Base-by-base conservation (phyloP, 1,140 invertebrate genomes). In the Pissodes strobi region DNA sequence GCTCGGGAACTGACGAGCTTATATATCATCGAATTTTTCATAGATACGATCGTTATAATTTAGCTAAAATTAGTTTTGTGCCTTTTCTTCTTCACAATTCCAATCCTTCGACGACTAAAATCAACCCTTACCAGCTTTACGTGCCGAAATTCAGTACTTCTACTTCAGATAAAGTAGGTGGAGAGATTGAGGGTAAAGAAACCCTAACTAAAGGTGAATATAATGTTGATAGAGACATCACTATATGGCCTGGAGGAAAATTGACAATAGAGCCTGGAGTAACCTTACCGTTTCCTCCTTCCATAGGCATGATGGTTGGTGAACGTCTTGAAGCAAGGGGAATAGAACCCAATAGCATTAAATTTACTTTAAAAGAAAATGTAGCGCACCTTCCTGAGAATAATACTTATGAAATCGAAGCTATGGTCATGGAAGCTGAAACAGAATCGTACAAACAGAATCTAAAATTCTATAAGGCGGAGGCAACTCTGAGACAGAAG, bases 271-370 rank as follows among this genome's bases (percentile, higher is more conserved):
- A 93, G 30, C 88, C 93, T 1, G 95, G 94, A 0, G 94, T 96
- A 0, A 91, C 87, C 0, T 80, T 99, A 1, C 86, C 86, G 66
- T 94, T 94, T 80, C 89, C 92, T 45, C 90, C 95, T 41, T 90
- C 92, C 25, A 89, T 98, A 38, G 97, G 97, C 12, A 95, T 99
- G 84, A 95, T 99, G 89, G 89, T 98, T 2, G 93, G 94, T 27
- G 95, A 95, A 3, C 88, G 90, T 74, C 76, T 98, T 25, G 91
- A 95, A 70, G 92, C 92, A 0, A 82, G 87, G 69, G 92, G 92
- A 0, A 85, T 85, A 55, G 81, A 85, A 19, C 89, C 89, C 0
- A 89, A 87, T 69, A 88, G 91, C 71, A 92, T 91, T 56, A 82
- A 86, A 43, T 87, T 93, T 68, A 93, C 89, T 1, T 76, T 91